Evolutionary conservation across 2,888 invertebrate genomes (phyloP).

Genomic region (Cephonodes hylas): DNA sequence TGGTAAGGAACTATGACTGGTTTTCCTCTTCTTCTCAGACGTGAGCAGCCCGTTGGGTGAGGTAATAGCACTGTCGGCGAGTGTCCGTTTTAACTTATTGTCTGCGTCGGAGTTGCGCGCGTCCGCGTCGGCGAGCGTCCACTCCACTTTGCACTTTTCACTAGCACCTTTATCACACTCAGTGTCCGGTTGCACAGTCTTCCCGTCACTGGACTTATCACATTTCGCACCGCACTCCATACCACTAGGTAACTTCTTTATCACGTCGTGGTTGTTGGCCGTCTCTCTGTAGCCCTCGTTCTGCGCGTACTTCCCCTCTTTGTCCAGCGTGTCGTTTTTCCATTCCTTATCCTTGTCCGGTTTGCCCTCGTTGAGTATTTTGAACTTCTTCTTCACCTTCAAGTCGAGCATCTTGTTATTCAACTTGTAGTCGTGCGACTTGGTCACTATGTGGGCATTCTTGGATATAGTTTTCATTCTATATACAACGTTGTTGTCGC

Average conservation of each 20-base stretch:
- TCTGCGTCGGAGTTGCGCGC: constrained; percentile 36
- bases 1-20: constrained; percentile 80
- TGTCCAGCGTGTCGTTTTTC: constrained; percentile 80
- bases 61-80: constrained; percentile 67
- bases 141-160: constrained; percentile 70
- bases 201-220: constrained; percentile 69
- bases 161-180: constrained; percentile 66
- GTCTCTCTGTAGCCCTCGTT: constrained; percentile 78
- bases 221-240: constrained; percentile 66
- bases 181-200: constrained; percentile 60
- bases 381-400: constrained; percentile 71
- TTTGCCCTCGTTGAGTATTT: constrained; percentile 60
- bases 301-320: constrained; percentile 78
- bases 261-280: constrained; percentile 64
- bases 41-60: constrained; percentile 82
- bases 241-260: constrained; percentile 71
- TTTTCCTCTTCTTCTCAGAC: constrained; percentile 84
- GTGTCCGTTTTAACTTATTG: constrained; percentile 66
- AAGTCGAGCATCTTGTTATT: constrained; percentile 65
- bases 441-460: constrained; percentile 76
- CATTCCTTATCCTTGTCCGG: constrained; percentile 78
- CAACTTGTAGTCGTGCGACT: constrained; percentile 67
- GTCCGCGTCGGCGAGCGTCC: constrained; percentile 66
- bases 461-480: constrained; percentile 76
- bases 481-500: constrained; percentile 68